Evolutionary conservation across 2,888 invertebrate species (phyloP), one percentile per base, ranked within the genome.

Genomic region (Meliscaeva auricollis): DNA sequence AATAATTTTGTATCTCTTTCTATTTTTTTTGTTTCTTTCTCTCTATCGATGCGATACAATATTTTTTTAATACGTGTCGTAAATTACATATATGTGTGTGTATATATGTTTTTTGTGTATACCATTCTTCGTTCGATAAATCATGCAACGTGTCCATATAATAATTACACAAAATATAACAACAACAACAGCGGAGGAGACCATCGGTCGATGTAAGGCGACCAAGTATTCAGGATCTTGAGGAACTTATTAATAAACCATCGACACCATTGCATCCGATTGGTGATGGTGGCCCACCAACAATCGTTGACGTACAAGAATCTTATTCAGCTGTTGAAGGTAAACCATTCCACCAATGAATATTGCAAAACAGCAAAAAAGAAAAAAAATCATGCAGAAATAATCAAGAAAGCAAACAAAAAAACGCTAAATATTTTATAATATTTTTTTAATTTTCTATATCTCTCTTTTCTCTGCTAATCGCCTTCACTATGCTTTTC

Each of bases 261-360:
- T 97, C 97, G 66, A 97, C 98, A 72, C 98, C 98, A 60, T 93
- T 98, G 88, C 95, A 95, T 91, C 94, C 96, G 87, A 92, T 95
- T 72, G 98, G 97, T 87, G 94, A 95, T 90, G 95, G 95, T 87
- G 97, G 97, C 83, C 97, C 98, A 88, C 98, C 98, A 48, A 94
- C 95, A 88, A 98, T 98, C 91, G 96, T 98, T 88, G 98, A 98
- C 92, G 96, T 97, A 54, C 97, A 98, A 92, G 97, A 98, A 91
- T 98, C 97, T 91, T 98, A 99, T 93, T 97, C 98, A 56, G 98
- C 98, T 79, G 96, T 98, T 92, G 99, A 99, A 96, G 98, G 99
- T 98, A 92, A 41, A 60, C 46, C 11, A 64, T 32, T 87, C 38
- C 17, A 35, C 11, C 35, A 58, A 35, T 17, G 56, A 35, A 9